Base-by-base conservation (phyloP, 2,888 invertebrate genomes). In the Amphiduros pacificus region DNA sequence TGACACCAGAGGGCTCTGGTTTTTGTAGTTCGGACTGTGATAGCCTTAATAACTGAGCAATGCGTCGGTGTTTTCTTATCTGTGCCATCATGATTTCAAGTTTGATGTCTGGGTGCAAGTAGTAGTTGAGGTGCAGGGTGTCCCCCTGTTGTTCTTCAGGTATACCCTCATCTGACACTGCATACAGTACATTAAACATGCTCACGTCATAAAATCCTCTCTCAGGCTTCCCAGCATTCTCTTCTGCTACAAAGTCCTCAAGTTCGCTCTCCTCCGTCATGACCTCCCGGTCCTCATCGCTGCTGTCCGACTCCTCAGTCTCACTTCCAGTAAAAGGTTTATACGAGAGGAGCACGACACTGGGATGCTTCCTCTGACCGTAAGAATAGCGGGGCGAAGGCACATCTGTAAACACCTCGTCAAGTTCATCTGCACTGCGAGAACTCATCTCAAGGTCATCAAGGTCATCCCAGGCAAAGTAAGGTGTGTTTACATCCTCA, bases 351-450 rank as follows among this genome's bases (percentile, higher is more conserved):
- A 65, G 49, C 11, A 60, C 56, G 28, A 65, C 62, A 0, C 31
- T 22, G 4, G 54, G 54, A 32, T 54, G 31, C 5, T 31, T 17
- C 24, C 32, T 29, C n/a, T 36, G 26, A 36, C 11, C 9, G 4
- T 32, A 9, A 3, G 36, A 40, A 20, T 40, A n/a, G 9, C 29
- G 26, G 29, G 28, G 29, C 4, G 20, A 28, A 1, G 50, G 50
- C n/a, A 51, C 26, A 28, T 74, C 74, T 1, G 73, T 73, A 0
- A 70, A 68, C 5, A 69, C 54, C 53, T 76, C 74, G 29, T 76
- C 77, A 56, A 74, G 72, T 5, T 77, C 76, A 64, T 77, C 76
- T 6, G 76, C 75, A 69, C 74, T 76, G 52, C 74, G 72, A 0
- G 75, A 76, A 55, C 70, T 73, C 14, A 67, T 69, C 60, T 76